Conservation (phyloP, 2,888 invertebrate genomes). For the Machimus rusticus region DNA sequence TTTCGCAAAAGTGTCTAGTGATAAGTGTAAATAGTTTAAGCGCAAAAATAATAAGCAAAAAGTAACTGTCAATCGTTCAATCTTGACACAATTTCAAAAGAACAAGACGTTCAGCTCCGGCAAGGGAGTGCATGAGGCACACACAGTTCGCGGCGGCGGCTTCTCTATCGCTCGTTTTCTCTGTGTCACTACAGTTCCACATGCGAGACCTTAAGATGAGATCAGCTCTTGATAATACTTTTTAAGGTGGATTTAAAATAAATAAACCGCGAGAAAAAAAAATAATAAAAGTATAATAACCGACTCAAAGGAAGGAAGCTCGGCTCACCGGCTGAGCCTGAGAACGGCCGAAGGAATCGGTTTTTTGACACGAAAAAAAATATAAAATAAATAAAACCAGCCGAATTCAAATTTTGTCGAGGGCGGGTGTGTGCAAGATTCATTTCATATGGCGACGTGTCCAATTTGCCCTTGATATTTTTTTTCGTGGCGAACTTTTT, state of each 20-base stretch:
- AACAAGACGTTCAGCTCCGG: not conserved
- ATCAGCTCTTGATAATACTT: slow-evolving; percentile 40
- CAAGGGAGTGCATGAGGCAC: not conserved
- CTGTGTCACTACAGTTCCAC: slow-evolving; percentile 17
- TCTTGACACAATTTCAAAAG: slow-evolving; percentile 27
- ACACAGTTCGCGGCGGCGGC: not conserved
- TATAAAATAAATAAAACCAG: slow-evolving; percentile 29
- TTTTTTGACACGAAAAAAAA: slow-evolving; percentile 29
- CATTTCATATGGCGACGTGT: slow-evolving; percentile 52
- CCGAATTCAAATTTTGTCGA: slow-evolving; percentile 40
- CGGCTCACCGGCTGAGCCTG: not conserved
- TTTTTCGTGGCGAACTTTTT: slow-evolving; percentile 47
- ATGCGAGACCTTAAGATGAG: slow-evolving; percentile 41
- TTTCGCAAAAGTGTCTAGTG: not conserved
- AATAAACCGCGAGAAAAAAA: slow-evolving; percentile 19
- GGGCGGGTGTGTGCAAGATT: slow-evolving; percentile 50
- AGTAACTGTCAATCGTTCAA: slow-evolving; percentile 26
- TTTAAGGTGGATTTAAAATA: slow-evolving; percentile 20
- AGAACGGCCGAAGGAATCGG: not conserved
- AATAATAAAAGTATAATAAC: not conserved
- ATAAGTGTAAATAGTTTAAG: slow-evolving; percentile 14
- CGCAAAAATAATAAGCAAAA: not conserved
- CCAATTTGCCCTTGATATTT: slow-evolving; percentile 53
- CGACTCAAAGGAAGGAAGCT: not conserved
- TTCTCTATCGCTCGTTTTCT: not conserved